Base-by-base conservation (phyloP, 2,888 invertebrate genomes). In the Hoplodrina ambigua region DNA sequence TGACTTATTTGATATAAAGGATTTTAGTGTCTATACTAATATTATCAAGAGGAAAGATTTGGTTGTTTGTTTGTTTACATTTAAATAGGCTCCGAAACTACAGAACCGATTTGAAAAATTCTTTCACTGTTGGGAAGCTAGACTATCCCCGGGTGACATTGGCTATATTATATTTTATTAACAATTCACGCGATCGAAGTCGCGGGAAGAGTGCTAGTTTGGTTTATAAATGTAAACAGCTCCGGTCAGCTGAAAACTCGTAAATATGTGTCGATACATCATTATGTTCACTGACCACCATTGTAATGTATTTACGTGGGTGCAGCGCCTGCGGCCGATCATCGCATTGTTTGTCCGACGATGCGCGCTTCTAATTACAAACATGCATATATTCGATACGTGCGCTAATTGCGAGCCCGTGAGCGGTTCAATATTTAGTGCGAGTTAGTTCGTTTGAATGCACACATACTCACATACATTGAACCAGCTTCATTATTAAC, bases 271-370 rank as follows among this genome's bases (percentile, higher is more conserved):
- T 53, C 2, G 15, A 17, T 19, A 63, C 75, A 71, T 69, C 68
- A 74, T 76, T 68, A 73, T 68, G 78, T 71, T 58, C 60, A 63
- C 41, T 72, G 71, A 66, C 54, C 75, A 72, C 63, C 53, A 62
- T 55, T 33, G 63, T 59, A 59, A 74, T 70, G 56, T 82, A 72
- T 85, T 81, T 78, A 59, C 72, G 50, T 62, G 46, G 64, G 54
- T 52, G 33, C 56, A 65, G 62, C 70, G 62, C 50, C 75, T 59
- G 72, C 54, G 69, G 69, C 64, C 61, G 78, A 81, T 81, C 80
- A 85, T 80, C 80, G 72, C 58, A 55, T 60, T 84, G 77, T 81
- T 82, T 80, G 77, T 57, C 17, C 53, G 17, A 58, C 63, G 66
- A 41, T 65, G 58, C 33, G 55, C 62, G 66, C 25, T 61, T 59